phyloP scores from a whole-genome alignment of 2,797 vertebrate species.

The Megaceryle alcyon region DNA sequence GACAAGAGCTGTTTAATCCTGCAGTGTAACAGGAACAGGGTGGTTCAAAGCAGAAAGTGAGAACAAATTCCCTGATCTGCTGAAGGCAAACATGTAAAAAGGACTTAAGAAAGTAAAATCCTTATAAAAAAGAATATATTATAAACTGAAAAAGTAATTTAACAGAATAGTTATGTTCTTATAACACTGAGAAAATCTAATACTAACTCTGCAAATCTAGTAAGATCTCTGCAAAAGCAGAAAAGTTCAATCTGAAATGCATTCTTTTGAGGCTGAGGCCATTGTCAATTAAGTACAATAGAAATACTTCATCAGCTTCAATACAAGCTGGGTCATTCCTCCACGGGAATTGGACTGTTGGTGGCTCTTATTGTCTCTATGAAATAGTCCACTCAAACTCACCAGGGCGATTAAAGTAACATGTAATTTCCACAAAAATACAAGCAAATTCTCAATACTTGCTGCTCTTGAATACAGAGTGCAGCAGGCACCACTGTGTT shows the following conservation, averaged over 20 bases:
- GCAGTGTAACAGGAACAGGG: background rate
- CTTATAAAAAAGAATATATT: slow-evolving; percentile 32
- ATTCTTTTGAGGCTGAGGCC: background rate
- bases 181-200: slow-evolving; percentile 41
- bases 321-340: background rate
- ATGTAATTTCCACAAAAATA: slow-evolving; percentile 28
- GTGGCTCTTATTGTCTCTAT: background rate
- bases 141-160: slow-evolving; percentile 59
- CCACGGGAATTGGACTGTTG: background rate
- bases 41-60: background rate
- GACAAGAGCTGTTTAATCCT: background rate
- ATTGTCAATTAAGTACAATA: background rate
- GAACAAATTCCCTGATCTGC: background rate
- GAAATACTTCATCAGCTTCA: slow-evolving; percentile 8
- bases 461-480: background rate
- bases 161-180: slow-evolving; percentile 32
- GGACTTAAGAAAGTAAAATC: slow-evolving; percentile 2
- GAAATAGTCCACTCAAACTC: background rate
- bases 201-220: slow-evolving; percentile 43
- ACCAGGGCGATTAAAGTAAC: background rate
- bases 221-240: slow-evolving; percentile 1
- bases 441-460: background rate
- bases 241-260: slow-evolving; percentile 4
- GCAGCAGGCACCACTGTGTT: background rate
- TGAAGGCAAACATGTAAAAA: slow-evolving; percentile 22